Base-by-base conservation (phyloP, 2,888 invertebrate species). In the Pheosia tremula region DNA sequence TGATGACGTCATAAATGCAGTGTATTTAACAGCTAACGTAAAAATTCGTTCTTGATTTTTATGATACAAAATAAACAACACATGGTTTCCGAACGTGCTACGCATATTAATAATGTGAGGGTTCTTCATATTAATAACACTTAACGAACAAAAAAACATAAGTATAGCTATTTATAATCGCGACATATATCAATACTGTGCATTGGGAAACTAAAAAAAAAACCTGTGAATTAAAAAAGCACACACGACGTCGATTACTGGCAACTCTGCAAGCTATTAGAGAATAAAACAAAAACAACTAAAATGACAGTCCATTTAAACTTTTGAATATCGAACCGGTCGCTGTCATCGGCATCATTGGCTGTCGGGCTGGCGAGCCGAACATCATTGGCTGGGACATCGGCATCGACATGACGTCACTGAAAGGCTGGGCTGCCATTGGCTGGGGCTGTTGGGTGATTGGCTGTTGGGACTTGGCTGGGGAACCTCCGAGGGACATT, bases 401-500 rank as follows among this genome's bases (percentile, higher is more conserved):
- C 80, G 79, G 81, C 86, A 84, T 84, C 39, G 85, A 79, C 82
- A 92, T 88, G 84, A 85, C 85, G 83, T 90, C 91, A 79, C 82
- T 79, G 83, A 88, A 89, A 64, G 85, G 81, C 79, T 87, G 88
- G 63, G 83, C 77, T 83, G 89, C 87, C 80, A 89, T 90, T 69
- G 86, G 86, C 70, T 85, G 86, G 63, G 86, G 87, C 71, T 88
- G 90, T 67, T 89, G 89, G 52, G 89, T 88, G 75, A 89, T 85
- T 49, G 89, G 88, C 68, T 84, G 86, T 60, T 77, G 77, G 74
- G 79, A 71, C 64, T 89, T 89, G 60, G 91, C 90, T 58, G 95
- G 95, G 60, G 95, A 95, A 64, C 95, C 95, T 58, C 96, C 96
- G 78, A 96, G 94, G 58, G 95, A 95, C 94, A 95, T 95, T 63